Evolutionary conservation across 2,113 vertebrate genomes (phyloP).

Genomic region (Urocolius indicus): DNA sequence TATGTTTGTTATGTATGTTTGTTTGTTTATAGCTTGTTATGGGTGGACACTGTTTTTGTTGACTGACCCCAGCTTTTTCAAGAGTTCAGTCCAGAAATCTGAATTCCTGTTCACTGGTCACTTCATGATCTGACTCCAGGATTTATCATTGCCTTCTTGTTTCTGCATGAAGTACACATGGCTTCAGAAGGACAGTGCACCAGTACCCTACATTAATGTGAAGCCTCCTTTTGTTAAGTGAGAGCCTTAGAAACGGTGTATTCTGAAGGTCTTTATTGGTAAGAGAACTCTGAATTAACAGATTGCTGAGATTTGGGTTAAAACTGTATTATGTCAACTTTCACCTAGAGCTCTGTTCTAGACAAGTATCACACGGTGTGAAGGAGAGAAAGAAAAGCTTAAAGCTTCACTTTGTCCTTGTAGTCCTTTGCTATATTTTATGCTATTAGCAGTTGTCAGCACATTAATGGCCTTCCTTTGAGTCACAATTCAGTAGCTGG

Average conservation of each 20-base stretch:
- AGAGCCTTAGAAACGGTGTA: not conserved
- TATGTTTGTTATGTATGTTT: constrained; percentile 25
- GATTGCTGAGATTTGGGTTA: not conserved
- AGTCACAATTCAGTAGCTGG: not conserved
- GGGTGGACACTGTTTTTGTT: constrained; percentile 7
- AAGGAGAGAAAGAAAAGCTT: not conserved
- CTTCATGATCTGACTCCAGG: not conserved
- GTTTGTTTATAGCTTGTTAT: constrained; percentile 33
- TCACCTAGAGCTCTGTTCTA: not conserved
- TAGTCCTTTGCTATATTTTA: not conserved
- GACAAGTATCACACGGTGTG: not conserved
- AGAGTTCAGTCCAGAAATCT: constrained; percentile 16
- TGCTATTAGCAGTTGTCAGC: not conserved
- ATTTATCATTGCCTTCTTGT: constrained; percentile 26
- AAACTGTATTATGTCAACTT: not conserved
- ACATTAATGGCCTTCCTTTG: not conserved
- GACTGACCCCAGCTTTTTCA: constrained; percentile 45
- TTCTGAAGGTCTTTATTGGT: constrained; percentile 5
- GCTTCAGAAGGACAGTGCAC: constrained; percentile 35
- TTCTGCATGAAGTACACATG: constrained; percentile 4
- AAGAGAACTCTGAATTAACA: not conserved
- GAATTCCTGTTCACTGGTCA: not conserved
- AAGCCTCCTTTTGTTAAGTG: constrained; percentile 25
- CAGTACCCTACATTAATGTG: not conserved
- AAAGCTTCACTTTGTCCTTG: not conserved